Evolutionary conservation across 2,888 invertebrate species (phyloP).

Genomic region (Ophioninae sp.): DNA sequence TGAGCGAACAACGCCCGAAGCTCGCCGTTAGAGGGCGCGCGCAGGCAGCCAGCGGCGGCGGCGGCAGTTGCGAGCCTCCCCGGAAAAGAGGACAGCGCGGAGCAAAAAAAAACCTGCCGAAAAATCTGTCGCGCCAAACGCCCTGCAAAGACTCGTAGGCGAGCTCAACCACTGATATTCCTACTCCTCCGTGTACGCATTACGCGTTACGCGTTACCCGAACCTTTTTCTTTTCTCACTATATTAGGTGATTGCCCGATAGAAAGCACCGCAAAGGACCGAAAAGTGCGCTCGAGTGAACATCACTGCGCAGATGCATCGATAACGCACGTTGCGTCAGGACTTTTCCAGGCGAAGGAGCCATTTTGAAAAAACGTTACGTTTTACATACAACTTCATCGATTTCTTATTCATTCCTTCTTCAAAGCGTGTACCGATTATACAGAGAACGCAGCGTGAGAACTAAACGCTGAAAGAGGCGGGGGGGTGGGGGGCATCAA

Average conservation of each 20-base stretch:
- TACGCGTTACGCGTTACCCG: background rate
- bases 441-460: background rate
- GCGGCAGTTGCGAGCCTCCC: conserved; percentile 46
- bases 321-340: background rate
- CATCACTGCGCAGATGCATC: conserved; percentile 1
- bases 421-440: background rate
- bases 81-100: conserved; percentile 64
- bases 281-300: background rate
- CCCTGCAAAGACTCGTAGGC: conserved; percentile 33
- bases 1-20: conserved; percentile 64
- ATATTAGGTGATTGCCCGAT: background rate
- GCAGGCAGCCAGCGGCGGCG: conserved; percentile 4
- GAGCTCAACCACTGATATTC: background rate
- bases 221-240: background rate
- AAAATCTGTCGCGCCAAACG: conserved; percentile 44
- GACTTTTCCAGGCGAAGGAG: background rate
- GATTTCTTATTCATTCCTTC: background rate
- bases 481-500: background rate
- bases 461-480: background rate
- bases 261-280: background rate
- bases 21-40: conserved; percentile 65
- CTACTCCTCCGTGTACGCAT: background rate
- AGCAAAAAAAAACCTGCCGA: conserved; percentile 27
- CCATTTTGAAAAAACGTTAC: background rate
- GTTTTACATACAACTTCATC: background rate